Evolutionary conservation across 2,113 vertebrate species (phyloP).

Genomic region (human): DNA sequence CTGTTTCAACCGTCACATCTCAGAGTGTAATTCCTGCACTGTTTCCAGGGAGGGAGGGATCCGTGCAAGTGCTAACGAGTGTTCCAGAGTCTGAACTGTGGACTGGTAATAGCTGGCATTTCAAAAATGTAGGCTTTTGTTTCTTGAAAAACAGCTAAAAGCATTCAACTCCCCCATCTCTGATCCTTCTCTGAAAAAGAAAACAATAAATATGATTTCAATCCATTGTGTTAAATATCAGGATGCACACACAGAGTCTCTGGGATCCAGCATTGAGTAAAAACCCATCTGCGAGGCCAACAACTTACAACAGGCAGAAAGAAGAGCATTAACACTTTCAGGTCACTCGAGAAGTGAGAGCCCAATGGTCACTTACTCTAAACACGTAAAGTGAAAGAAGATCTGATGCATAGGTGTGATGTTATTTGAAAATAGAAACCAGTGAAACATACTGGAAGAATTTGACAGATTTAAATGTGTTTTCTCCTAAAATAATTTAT

Average conservation of each 20-base stretch:
- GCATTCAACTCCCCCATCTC: slow-evolving; percentile 63
- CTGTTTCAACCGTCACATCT: slow-evolving; percentile 69
- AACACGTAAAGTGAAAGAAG: neutral
- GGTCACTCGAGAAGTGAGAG: neutral
- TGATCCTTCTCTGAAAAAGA: slow-evolving; percentile 54
- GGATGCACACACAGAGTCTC: slow-evolving; percentile 44
- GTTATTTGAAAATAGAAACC: slow-evolving; percentile 1
- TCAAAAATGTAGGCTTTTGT: slow-evolving; percentile 75
- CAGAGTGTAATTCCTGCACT: slow-evolving; percentile 54
- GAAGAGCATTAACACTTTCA: neutral
- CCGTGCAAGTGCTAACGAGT: slow-evolving; percentile 8
- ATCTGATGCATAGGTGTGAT: neutral
- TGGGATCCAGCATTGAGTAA: neutral
- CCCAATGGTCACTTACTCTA: neutral
- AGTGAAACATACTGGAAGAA: neutral
- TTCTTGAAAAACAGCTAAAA: slow-evolving; percentile 70
- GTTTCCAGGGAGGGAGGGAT: slow-evolving; percentile 53
- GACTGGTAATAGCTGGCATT: slow-evolving; percentile 70
- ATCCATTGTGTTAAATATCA: slow-evolving; percentile 70
- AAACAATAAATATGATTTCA: slow-evolving; percentile 78
- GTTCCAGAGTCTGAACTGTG: slow-evolving; percentile 54
- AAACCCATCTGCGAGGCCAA: slow-evolving; percentile 52
- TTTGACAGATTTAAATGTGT: neutral
- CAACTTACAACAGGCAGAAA: neutral
- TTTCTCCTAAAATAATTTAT: slow-evolving; percentile 23